A percentile compares a stretch with the other conserved stretches of the same genome.
Conservation (phyloP, 2,888 invertebrate genomes). For the Eristalis intricaria region DNA sequence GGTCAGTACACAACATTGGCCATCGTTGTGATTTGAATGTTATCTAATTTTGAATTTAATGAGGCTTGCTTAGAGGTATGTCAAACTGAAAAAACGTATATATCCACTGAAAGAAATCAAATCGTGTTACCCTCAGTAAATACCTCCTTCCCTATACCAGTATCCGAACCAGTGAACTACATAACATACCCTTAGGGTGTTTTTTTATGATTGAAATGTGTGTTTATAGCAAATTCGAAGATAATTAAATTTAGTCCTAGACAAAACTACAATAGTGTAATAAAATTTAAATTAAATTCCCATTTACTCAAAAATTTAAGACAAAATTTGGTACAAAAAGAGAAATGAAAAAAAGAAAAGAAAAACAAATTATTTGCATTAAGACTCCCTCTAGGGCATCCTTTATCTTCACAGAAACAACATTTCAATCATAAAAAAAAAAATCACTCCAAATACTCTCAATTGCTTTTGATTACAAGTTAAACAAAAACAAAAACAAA, state of each 20-base stretch:
- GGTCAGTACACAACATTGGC: too few species aligned
- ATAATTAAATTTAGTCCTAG: slow-evolving; percentile 44
- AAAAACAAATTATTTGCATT: slow-evolving; percentile 18
- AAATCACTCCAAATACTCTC: slow-evolving; percentile 41
- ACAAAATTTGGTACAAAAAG: slow-evolving; percentile 4
- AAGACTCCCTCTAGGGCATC: slow-evolving; percentile 76
- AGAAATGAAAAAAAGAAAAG: slow-evolving; percentile 5
- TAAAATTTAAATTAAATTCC: slow-evolving; percentile 9
- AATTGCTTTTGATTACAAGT: slow-evolving; percentile 40
- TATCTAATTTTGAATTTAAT: too few species aligned
- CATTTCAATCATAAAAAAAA: slow-evolving; percentile 82
- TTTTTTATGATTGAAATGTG: slow-evolving; percentile 82
- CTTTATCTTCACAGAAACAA: slow-evolving; percentile 82
- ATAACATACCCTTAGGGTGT: slow-evolving; percentile 49
- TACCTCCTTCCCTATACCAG: background rate
- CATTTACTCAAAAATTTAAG: background rate
- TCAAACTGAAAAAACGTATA: too few species aligned
- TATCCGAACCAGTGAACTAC: background rate
- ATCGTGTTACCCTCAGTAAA: too few species aligned
- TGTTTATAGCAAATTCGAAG: slow-evolving; percentile 77
- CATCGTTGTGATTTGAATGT: too few species aligned
- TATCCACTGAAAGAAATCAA: too few species aligned
- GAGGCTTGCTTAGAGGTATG: too few species aligned
- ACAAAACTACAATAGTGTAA: slow-evolving; percentile 21
- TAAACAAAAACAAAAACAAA: slow-evolving; percentile 23